Conservation (phyloP, 1,140 invertebrate species). For the Samia ricini region DNA sequence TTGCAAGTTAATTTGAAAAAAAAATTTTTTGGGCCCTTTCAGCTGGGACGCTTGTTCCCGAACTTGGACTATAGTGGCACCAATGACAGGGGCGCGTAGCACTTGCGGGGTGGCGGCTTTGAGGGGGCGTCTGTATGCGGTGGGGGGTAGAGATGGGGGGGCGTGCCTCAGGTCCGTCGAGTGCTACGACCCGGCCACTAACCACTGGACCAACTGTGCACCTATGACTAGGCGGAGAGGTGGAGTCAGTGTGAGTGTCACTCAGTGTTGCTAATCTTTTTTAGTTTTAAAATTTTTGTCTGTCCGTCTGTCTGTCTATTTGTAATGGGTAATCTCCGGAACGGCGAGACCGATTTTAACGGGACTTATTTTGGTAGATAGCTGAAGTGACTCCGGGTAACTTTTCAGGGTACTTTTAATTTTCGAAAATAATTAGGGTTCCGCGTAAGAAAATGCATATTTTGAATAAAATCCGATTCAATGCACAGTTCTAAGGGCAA, state of each 20-base stretch:
- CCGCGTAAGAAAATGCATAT: no score
- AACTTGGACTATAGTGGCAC: conserved; percentile 92
- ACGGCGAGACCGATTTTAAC: no score
- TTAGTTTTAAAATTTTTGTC: no score
- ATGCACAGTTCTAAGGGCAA: no score
- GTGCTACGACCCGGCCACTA: conserved; percentile 93
- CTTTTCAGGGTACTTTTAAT: no score
- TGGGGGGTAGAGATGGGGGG: conserved; percentile 95
- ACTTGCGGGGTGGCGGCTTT: conserved; percentile 94
- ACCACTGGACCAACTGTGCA: conserved; percentile 92
- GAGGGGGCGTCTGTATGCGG: conserved; percentile 90
- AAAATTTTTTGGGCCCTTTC: neutral
- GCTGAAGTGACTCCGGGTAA: no score
- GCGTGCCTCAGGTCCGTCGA: conserved; percentile 95
- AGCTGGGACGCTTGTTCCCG: conserved; percentile 92
- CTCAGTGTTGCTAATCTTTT: no score
- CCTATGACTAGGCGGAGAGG: conserved; percentile 93
- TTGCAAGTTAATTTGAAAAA: neutral
- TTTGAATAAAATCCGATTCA: no score
- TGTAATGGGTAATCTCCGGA: no score
- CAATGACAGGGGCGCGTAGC: conserved; percentile 91
- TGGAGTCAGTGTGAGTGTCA: conserved; percentile 84
- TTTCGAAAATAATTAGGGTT: no score
- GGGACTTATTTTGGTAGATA: no score
- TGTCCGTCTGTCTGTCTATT: no score